Conservation (phyloP, 2,888 invertebrate genomes). For the Reticulitermes lucifugus region DNA sequence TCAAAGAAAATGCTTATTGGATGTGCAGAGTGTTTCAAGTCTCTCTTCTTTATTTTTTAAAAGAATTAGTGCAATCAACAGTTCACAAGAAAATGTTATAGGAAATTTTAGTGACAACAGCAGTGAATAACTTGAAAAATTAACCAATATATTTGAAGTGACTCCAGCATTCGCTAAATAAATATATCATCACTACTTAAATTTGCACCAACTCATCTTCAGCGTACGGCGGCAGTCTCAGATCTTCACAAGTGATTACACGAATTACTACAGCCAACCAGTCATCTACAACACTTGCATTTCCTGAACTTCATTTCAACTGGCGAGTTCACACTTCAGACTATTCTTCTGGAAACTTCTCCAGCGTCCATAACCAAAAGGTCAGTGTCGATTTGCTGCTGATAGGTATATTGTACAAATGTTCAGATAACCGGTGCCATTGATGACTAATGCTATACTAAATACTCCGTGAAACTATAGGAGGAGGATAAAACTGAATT, state of each 20-base stretch:
- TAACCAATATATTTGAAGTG: not conserved
- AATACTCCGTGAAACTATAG: not conserved
- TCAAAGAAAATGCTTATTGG: constrained; percentile 31
- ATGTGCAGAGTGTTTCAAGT: constrained; percentile 36
- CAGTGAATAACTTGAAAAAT: not conserved
- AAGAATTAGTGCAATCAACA: constrained; percentile 2
- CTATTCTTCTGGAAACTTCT: not conserved
- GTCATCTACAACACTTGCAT: not conserved
- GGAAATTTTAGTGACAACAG: constrained; percentile 26
- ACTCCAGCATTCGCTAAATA: not conserved
- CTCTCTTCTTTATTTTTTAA: not conserved
- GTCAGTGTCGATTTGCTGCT: constrained; percentile 8
- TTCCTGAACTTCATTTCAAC: not conserved
- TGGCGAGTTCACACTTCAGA: not conserved
- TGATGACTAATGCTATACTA: not conserved
- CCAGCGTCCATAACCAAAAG: not conserved
- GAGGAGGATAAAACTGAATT: not conserved
- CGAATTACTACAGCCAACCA: not conserved
- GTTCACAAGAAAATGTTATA: not conserved
- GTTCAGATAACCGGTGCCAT: not conserved
- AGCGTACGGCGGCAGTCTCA: not conserved
- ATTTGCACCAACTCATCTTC: not conserved
- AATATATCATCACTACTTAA: not conserved
- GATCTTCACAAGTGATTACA: constrained; percentile 11
- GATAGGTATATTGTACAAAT: not conserved